Base-by-base conservation (phyloP, 2,888 invertebrate species). In the Lasioglossum pauxillum region DNA sequence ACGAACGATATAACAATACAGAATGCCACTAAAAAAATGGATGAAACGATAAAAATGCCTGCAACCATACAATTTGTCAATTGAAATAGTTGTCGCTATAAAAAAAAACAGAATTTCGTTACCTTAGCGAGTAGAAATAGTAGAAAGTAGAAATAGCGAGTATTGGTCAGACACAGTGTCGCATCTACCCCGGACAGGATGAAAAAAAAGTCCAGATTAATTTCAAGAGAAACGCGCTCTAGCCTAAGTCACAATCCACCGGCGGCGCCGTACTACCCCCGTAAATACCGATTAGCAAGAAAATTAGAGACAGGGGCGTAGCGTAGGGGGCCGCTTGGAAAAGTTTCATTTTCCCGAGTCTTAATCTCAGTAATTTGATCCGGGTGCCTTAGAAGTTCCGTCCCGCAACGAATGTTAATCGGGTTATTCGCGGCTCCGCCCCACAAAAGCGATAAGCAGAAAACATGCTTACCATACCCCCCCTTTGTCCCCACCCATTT, bases 311-410 rank as follows among this genome's bases (percentile, higher is more conserved):
- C 3, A 16, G 27, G 12, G n/a, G 1, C 12, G n/a, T 1, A 12
- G n/a, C 3, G 41, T n/a, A 67, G 46, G n/a, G n/a, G 46, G 35
- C 19, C 5, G 41, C n/a, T 5, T 31, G 77, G 57, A 77, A 85
- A 87, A 87, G 73, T 84, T 88, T 87, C 87, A 88, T 88, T 87
- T 72, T 78, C 80, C 80, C 75, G 41, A 16, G 78, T 83, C 84
- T 88, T 88, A 84, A 88, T 88, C 87, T 75, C 79, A 57, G 87
- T 83, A 85, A 85, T 88, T 88, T 85, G 78, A 87, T 82, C 77
- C 64, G 10, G 53, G 12, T 14, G 44, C 71, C 72, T 41, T 72
- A 53, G 57, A 83, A 83, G 73, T 83, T 84, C 41, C 74, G 64
- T 76, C 73, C 79, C 77, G 79, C 75, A 73, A 69, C 83, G 71